A percentile compares a stretch with the other conserved stretches of the same genome.
These are phyloP conservation scores for Drosophila tsacasi DNA, from an alignment of 1,140 invertebrate species.

Conservation along the genomic window DNA sequence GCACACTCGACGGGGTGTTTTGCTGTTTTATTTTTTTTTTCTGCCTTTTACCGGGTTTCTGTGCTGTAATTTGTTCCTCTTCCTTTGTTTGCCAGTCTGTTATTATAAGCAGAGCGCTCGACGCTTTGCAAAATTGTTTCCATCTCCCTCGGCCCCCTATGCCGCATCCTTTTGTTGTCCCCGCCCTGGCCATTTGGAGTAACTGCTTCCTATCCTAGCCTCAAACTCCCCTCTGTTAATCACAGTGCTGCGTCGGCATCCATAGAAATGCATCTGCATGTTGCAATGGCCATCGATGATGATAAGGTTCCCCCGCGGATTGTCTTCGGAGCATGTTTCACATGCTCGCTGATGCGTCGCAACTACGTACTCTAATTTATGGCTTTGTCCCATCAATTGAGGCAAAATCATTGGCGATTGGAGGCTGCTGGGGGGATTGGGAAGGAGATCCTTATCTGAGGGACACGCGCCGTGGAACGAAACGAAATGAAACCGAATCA, in stretches of 20 bases:
- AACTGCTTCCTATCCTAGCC: slow-evolving; percentile 39
- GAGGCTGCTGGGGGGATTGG: background rate
- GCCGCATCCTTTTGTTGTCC: slow-evolving; percentile 50
- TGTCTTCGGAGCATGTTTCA: slow-evolving; percentile 61
- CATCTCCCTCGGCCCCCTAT: slow-evolving; percentile 51
- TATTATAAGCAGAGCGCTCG: slow-evolving; percentile 77
- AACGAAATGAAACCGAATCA: slow-evolving; percentile 26
- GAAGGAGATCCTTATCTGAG: slow-evolving; percentile 58
- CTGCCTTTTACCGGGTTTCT: slow-evolving; percentile 52
- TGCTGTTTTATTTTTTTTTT: slow-evolving; percentile 21
- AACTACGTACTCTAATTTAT: slow-evolving; percentile 70
- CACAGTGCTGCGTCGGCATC: slow-evolving; percentile 46
- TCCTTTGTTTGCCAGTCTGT: slow-evolving; percentile 76
- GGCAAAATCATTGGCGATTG: slow-evolving; percentile 18
- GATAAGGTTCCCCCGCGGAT: slow-evolving; percentile 54
- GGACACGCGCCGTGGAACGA: slow-evolving; percentile 42
- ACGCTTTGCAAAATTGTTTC: slow-evolving; percentile 80
- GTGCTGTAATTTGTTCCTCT: slow-evolving; percentile 76
- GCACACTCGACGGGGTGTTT: slow-evolving; percentile 46
- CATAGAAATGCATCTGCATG: slow-evolving; percentile 49
- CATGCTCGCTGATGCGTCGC: slow-evolving; percentile 66
- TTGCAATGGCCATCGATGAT: slow-evolving; percentile 70
- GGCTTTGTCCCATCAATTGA: slow-evolving; percentile 65
- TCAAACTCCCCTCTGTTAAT: slow-evolving; percentile 28
- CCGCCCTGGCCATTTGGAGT: slow-evolving; percentile 47